Percentiles rank a stretch among this genome's conserved stretches.
phyloP scores from a whole-genome alignment of 2,888 invertebrate species.

The Ophraella communa region DNA sequence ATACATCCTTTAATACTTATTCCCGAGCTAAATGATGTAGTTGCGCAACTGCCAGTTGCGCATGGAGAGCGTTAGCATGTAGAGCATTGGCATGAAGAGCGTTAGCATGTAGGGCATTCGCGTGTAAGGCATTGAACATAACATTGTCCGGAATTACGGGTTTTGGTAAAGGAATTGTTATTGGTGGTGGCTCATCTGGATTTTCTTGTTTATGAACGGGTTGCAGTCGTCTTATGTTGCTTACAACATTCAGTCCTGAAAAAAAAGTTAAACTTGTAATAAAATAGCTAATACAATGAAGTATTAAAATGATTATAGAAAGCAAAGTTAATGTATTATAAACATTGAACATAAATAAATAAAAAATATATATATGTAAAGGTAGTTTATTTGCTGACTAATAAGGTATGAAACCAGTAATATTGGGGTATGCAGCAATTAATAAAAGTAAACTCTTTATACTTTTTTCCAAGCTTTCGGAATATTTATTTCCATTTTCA shows the following conservation, averaged over 20 bases:
- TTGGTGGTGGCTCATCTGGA: constrained; percentile 55
- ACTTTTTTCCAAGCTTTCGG: too few relatives aligned
- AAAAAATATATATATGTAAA: too few relatives aligned
- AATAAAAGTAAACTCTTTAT: too few relatives aligned
- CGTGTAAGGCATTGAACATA: constrained; percentile 44
- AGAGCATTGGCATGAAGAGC: constrained; percentile 36
- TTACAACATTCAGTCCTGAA: constrained; percentile 57
- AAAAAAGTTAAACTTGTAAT: too few relatives aligned
- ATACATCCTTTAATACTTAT: constrained; percentile 15
- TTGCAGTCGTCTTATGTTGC: constrained; percentile 57
- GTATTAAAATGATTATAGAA: too few relatives aligned
- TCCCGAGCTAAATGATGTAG: constrained; percentile 35
- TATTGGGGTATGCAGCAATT: too few relatives aligned
- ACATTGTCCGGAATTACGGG: constrained; percentile 52
- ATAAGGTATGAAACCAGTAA: too few relatives aligned
- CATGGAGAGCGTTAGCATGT: constrained; percentile 46
- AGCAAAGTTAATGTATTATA: too few relatives aligned
- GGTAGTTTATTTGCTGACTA: too few relatives aligned
- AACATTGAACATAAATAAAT: too few relatives aligned
- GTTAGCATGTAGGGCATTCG: constrained; percentile 32
- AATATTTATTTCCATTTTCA: too few relatives aligned
- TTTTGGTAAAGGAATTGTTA: constrained; percentile 55
- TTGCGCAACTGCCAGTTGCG: constrained; percentile 48
- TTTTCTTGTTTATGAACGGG: constrained; percentile 51
- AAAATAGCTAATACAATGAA: too few relatives aligned